Conservation (phyloP, 2,113 vertebrate species). For the Pholis gunnellus region DNA sequence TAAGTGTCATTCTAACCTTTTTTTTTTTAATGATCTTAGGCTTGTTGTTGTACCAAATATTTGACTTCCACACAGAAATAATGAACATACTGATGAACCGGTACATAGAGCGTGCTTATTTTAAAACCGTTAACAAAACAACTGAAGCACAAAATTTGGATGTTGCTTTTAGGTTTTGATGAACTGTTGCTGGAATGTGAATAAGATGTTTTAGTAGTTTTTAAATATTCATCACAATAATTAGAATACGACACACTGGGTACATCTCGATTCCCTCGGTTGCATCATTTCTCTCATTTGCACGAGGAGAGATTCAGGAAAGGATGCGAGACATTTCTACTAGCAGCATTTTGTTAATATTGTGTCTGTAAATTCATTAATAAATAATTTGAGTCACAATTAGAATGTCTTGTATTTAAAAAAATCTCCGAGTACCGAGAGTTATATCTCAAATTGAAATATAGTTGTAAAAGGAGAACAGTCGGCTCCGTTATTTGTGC, state of each 20-base stretch:
- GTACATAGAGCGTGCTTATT: slow-evolving; percentile 36
- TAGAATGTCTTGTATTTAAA: neutral
- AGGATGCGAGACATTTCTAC: neutral
- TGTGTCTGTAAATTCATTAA: neutral
- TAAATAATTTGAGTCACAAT: neutral
- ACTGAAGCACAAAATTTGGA: slow-evolving; percentile 62
- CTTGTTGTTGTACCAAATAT: slow-evolving; percentile 72
- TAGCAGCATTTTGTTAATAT: neutral
- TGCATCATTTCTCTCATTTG: neutral
- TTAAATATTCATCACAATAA: slow-evolving; percentile 15
- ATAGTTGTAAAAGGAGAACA: neutral
- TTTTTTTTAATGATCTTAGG: slow-evolving; percentile 53
- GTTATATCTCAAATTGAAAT: neutral
- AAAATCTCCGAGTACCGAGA: neutral
- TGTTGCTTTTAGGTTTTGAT: slow-evolving; percentile 11
- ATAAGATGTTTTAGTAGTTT: slow-evolving; percentile 13
- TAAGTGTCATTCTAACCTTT: slow-evolving; percentile 54
- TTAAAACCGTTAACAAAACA: neutral
- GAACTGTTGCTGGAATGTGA: slow-evolving; percentile 31
- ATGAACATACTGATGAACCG: slow-evolving; percentile 15
- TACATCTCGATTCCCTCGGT: slow-evolving; percentile 11
- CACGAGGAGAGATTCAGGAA: neutral
- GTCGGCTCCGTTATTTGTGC: neutral
- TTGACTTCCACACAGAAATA: slow-evolving; percentile 41
- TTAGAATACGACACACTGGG: neutral